A percentile compares a stretch with the other conserved stretches of the same genome.
phyloP scores from a whole-genome alignment of 2,113 vertebrate species.

The human (Homo sapiens) region GRCh38 chr2:83490501-83491000 shows the following conservation, averaged over 20 bases:
- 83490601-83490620: background rate
- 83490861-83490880: background rate
- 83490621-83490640: background rate
- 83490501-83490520: background rate
- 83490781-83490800: no score
- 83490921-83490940: background rate
- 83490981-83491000: background rate
- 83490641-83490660: background rate
- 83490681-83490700: background rate
- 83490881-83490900: background rate
- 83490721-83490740: background rate
- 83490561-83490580: background rate
- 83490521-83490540: background rate
- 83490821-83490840: background rate
- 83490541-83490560: background rate
- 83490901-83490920: background rate
- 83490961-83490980: background rate
- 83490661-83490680: background rate
- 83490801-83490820: background rate
- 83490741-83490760: background rate
- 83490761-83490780: background rate
- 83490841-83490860: background rate
- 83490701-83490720: background rate
- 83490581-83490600: background rate
- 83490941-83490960: background rate